Percentiles rank a stretch among this genome's conserved stretches.
Conservation (phyloP, 2,797 vertebrate species). For the Pogonophryne albipinna region DNA sequence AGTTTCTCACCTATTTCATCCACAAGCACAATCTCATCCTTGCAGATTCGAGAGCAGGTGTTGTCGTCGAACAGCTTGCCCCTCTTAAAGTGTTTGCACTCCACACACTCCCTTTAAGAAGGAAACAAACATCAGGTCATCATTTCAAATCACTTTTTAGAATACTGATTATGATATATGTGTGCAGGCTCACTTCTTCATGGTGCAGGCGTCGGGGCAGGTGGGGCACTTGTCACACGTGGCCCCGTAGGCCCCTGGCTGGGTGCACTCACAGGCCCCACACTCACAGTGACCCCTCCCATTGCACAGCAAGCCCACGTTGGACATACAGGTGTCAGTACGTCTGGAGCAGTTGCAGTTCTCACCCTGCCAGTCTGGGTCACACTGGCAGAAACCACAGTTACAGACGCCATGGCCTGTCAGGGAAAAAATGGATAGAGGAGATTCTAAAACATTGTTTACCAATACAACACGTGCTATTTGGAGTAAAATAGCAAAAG, state of each 20-base stretch:
- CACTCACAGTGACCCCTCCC: slow-evolving; percentile 93
- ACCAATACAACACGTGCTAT: background rate
- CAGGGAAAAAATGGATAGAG: background rate
- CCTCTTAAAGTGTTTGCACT: slow-evolving; percentile 95
- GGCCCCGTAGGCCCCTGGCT: slow-evolving; percentile 93
- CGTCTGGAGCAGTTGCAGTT: slow-evolving; percentile 98
- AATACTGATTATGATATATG: background rate
- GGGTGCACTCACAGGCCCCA: slow-evolving; percentile 93
- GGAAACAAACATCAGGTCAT: background rate
- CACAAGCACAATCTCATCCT: slow-evolving; percentile 91
- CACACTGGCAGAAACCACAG: slow-evolving; percentile 95
- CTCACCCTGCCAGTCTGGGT: slow-evolving; percentile 93
- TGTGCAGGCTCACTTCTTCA: slow-evolving; percentile 92
- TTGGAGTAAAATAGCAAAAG: slow-evolving; percentile 2
- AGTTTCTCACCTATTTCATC: slow-evolving; percentile 88
- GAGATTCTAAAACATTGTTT: background rate
- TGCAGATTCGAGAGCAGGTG: slow-evolving; percentile 91
- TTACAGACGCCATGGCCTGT: slow-evolving; percentile 94
- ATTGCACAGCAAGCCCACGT: slow-evolving; percentile 92
- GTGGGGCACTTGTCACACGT: slow-evolving; percentile 99
- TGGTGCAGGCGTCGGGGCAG: slow-evolving; percentile 95
- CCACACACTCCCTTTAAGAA: slow-evolving; percentile 91
- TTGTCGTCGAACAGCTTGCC: slow-evolving; percentile 88
- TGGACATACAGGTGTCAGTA: slow-evolving; percentile 95
- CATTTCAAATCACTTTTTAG: background rate